Evolutionary conservation across 1,140 invertebrate genomes (phyloP), one percentile per base, ranked within the genome.

Genomic region (Leptopilina clavipes): DNA sequence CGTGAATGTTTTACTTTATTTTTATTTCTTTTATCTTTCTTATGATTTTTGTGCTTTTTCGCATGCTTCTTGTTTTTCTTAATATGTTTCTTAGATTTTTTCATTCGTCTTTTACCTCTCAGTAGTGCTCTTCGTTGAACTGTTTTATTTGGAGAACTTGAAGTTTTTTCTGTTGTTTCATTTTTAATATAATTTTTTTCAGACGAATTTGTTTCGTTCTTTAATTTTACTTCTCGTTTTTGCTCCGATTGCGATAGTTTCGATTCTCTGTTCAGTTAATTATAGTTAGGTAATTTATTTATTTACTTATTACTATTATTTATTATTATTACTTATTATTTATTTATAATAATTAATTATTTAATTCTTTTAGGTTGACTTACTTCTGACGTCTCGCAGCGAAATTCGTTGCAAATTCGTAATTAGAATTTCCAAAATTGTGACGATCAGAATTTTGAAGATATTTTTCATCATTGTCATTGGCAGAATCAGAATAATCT

Each of bases 21-120:
- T 14, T n/a, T 65, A n/a, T 31, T 65, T 65, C 22, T 65, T 7
- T 31, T 65, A 65, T 12, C 9, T 14, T 59, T 59, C 56, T 65
- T 65, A 14, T 19, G 19, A 1, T 22, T 22, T 65, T 65, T 65
- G 11, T 65, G 10, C 5, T 25, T 25, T 31, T 65, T 65, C 10
- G 3, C 11, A 25, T 11, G 3, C 14, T 65, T 65, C 10, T 31
- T 54, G n/a, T 3, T 65, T 31, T 65, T 65, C 0, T 25, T 65
- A 1, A 31, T 1, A 14, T 65, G 9, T 22, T 25, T 25, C 11
- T 59, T 11, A 9, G 12, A 22, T 22, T 22, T 12, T 59, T 22
- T 59, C 56, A 25, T 59, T 59, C 9, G 0, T 59, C 56, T 59
- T 59, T 59, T 59, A 12, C 25, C 19, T 59, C 56, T 22, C 3